phyloP scores from a whole-genome alignment of 2,888 invertebrate genomes.

The Sycophila texana region DNA sequence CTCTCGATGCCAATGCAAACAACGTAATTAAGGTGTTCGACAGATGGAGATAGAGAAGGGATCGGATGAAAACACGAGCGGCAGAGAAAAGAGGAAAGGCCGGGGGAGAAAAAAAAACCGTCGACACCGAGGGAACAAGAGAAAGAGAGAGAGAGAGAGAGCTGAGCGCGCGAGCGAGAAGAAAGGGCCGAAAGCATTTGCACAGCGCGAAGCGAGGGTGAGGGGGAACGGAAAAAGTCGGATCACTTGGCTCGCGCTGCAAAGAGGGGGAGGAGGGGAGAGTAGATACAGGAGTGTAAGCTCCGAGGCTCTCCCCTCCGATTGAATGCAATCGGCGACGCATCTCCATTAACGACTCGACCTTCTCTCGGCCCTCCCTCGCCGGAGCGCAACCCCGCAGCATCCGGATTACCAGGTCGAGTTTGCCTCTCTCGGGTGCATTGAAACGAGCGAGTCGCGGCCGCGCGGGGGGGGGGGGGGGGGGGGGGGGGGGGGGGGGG shows the following conservation, averaged over 20 bases:
- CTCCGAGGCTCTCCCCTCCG: conserved; percentile 18
- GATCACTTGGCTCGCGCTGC: conserved; percentile 38
- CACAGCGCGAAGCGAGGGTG: not conserved
- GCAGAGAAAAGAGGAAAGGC: not conserved
- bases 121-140: not conserved
- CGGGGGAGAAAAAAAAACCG: not conserved
- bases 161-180: conserved; percentile 8
- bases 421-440: conserved; percentile 23
- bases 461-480: too few relatives aligned
- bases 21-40: conserved; percentile 40
- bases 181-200: conserved; percentile 21
- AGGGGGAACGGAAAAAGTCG: conserved; percentile 32
- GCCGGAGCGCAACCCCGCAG: not conserved
- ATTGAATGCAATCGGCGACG: conserved; percentile 56
- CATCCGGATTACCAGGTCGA: conserved; percentile 54
- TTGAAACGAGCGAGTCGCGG: conserved; percentile 3
- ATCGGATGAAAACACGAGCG: not conserved
- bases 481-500: too few relatives aligned
- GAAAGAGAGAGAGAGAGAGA: not conserved
- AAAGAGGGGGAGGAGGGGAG: conserved; percentile 18
- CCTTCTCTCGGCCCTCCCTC: conserved; percentile 11
- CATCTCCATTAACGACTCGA: conserved; percentile 56
- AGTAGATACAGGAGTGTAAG: conserved; percentile 30
- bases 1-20: conserved; percentile 34
- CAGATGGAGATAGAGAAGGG: not conserved